Evolutionary conservation across 2,888 invertebrate genomes (phyloP), one percentile per base, ranked within the genome.

Genomic region (Trichacis sp.): DNA sequence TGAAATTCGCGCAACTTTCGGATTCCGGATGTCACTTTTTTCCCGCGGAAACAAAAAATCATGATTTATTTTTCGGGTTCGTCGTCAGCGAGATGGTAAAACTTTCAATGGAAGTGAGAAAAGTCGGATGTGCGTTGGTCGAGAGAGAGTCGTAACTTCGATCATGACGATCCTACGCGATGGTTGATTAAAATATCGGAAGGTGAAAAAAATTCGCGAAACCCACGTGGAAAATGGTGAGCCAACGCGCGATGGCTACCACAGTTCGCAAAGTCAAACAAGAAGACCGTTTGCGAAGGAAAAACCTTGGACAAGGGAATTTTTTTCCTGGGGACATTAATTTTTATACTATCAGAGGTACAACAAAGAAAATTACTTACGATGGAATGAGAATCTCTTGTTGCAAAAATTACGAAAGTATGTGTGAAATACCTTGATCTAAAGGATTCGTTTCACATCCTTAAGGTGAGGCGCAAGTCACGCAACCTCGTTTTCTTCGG

Each of bases 221-320:
- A 54, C 29, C 12, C 38, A 48, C 64, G 62, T 64, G 63, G 73
- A 75, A 81, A 59, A 82, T 82, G 82, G 82, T 81, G 72, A 82
- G 82, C 86, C 87, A 88, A 85, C 87, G 88, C 89, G 89, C 88
- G 84, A 91, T 91, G 91, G 90, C 87, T 75, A 86, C 86, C 62
- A 91, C 91, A 72, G 91, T 92, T 76, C 88, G 91, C 76, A 91
- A 90, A 88, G 89, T 92, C 73, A 92, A 91, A 85, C 89, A 90
- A 79, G 88, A 88, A 77, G 90, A 89, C 85, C 85, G 86, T 69
- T 80, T 87, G 59, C 81, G 87, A 64, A 79, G 85, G 73, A 85
- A 80, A 52, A 79, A 81, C 69, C 78, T 78, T 47, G 76, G 68
- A 55, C 79, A 78, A 78, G 82, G 80, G 80, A 46, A 8, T 11